These are phyloP conservation scores for Caenorhabditis becei DNA, from an alignment of 2,888 invertebrate species.

Conservation along the genomic window DNA sequence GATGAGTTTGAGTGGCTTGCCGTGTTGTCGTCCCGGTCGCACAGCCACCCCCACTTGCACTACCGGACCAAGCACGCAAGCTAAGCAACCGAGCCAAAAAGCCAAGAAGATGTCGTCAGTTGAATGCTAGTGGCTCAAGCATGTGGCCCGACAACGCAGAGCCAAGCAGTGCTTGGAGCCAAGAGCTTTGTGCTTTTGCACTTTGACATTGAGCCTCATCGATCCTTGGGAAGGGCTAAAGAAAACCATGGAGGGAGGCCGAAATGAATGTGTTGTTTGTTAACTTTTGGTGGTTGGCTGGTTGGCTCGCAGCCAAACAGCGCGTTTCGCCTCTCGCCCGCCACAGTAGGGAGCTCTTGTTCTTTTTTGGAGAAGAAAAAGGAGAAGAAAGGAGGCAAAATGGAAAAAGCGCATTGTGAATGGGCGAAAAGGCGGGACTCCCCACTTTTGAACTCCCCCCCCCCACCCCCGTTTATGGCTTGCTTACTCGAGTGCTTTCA, in stretches of 20 bases:
- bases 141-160: no score
- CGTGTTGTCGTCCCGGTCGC: constrained; percentile 35
- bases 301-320: constrained; percentile 60
- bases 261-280: constrained; percentile 57
- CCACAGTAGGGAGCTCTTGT: constrained; percentile 32
- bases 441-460: constrained; percentile 44
- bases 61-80: background rate
- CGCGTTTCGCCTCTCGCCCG: constrained; percentile 29
- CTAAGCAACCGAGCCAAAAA: background rate
- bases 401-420: constrained; percentile 15
- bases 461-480: background rate
- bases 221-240: constrained; percentile 3
- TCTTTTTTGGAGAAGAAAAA: constrained; percentile 32
- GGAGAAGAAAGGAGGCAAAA: background rate
- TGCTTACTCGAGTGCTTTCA: constrained; percentile 24
- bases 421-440: constrained; percentile 15
- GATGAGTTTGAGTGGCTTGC: constrained; percentile 58
- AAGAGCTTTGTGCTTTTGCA: background rate
- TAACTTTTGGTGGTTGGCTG: constrained; percentile 52
- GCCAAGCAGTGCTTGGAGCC: background rate
- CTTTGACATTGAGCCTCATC: constrained; percentile 29
- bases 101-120: background rate
- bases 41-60: constrained; percentile 26
- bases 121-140: no score
- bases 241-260: constrained; percentile 7